Evolutionary conservation across 2,888 invertebrate genomes (phyloP).

Genomic region (Oscheius sp.): DNA sequence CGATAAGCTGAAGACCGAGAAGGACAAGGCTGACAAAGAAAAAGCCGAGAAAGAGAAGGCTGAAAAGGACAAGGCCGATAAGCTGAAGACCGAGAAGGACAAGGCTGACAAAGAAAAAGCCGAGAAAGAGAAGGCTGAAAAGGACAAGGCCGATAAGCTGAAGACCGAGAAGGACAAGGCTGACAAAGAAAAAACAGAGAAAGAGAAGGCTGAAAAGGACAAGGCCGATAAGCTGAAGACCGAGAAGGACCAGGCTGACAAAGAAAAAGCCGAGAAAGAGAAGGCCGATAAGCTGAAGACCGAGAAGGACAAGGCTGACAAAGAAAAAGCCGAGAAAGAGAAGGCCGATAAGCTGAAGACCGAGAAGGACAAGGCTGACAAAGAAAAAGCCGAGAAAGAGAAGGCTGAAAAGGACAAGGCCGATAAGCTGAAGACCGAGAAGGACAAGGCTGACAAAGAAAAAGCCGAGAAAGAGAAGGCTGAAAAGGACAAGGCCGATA

Average conservation of each 20-base stretch:
- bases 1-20: constrained; percentile 3
- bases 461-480: constrained; percentile 6
- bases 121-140: constrained; percentile 14
- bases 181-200: constrained; percentile 8
- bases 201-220: constrained; percentile 6
- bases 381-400: background rate
- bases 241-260: background rate
- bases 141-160: constrained; percentile 6
- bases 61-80: background rate
- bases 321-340: constrained; percentile 2
- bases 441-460: background rate
- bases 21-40: constrained; percentile 9
- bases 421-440: constrained; percentile 1
- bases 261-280: background rate
- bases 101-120: constrained; percentile 6
- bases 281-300: background rate
- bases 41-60: background rate
- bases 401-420: constrained; percentile 16
- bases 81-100: background rate
- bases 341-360: constrained; percentile 13
- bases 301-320: background rate
- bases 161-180: background rate
- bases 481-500: background rate
- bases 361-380: constrained; percentile 2
- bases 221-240: constrained; percentile 1